A percentile compares a stretch with the other conserved stretches of the same genome.
Evolutionary conservation across 2,797 vertebrate species (phyloP).

Genomic region (Poecile montanus): DNA sequence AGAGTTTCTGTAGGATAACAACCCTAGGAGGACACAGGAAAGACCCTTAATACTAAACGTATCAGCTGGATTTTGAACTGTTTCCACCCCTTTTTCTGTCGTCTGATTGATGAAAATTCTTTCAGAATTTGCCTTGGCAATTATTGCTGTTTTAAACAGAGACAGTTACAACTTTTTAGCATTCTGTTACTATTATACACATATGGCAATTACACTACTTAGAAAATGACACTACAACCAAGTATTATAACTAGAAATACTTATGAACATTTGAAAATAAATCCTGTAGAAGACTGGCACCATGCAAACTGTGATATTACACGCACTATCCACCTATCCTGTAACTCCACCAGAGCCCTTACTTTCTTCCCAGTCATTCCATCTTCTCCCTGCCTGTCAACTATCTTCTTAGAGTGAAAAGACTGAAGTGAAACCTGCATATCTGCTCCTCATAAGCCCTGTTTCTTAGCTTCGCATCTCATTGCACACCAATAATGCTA

Average conservation of each 20-base stretch:
- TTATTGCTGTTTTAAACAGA: neutral
- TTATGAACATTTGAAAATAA: neutral
- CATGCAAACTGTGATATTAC: neutral
- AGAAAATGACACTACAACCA: neutral
- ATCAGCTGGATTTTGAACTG: neutral
- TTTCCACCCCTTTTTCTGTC: neutral
- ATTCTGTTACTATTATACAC: neutral
- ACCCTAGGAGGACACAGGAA: neutral
- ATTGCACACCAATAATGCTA: accelerated
- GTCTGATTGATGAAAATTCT: neutral
- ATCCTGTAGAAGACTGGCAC: neutral
- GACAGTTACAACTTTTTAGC: neutral
- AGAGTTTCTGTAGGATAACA: neutral
- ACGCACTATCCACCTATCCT: neutral
- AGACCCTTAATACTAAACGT: neutral
- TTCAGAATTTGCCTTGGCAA: neutral
- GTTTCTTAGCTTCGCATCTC: neutral
- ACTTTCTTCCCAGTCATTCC: neutral
- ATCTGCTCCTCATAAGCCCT: neutral
- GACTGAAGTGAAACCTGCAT: neutral
- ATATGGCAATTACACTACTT: neutral
- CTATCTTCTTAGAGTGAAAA: neutral
- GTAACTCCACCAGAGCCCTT: neutral
- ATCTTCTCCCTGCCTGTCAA: neutral
- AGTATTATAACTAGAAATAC: neutral